Base-by-base conservation (phyloP, 1,140 invertebrate species). In the Drosophila takahashii region DNA sequence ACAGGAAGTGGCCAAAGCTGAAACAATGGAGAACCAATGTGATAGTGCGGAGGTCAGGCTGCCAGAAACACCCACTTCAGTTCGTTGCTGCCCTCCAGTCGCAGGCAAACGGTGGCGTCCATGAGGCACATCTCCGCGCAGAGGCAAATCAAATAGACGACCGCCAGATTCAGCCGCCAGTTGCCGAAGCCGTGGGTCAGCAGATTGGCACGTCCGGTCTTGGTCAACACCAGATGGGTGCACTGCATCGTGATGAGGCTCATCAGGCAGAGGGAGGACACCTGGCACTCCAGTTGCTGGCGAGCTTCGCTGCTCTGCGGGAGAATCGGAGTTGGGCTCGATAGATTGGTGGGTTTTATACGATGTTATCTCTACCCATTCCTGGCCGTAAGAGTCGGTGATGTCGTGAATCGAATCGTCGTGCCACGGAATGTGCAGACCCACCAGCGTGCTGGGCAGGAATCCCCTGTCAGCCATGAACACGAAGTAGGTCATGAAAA, bases 311-410 rank as follows among this genome's bases (percentile, higher is more conserved):
- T 8, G 15, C 51, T 73, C 81, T 85, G 47, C 4, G 13, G 16
- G 9, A 56, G 13, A 29, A 34, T 26, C 3, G 42, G 1, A 32
- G n/a, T n/a, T 37, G 5, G 13, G 11, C 1, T 36, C 2, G 26
- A 9, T 3, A n/a, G 15, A 8, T n/a, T 11, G 10, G 16, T 6
- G 5, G n/a, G 16, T 16, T 4, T 18, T 44, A 11, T n/a, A 58
- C 7, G 1, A 26, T 15, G 44, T n/a, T n/a, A 47, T 29, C 36
- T 36, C 37, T 39, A 79, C 83, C 84, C 83, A 87, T 57, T 87
- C 84, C 44, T 87, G 79, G 26, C 84, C 83, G 36, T 64, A 67
- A 0, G 83, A 77, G 29, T 87, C 83, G 4, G 41, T 18, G 8
- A 87, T 8, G 37, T 71, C 79, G 41, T 77, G 65, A 3, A 50